Base-by-base conservation (phyloP, 1,140 invertebrate species). In the Drosophila bocki region DNA sequence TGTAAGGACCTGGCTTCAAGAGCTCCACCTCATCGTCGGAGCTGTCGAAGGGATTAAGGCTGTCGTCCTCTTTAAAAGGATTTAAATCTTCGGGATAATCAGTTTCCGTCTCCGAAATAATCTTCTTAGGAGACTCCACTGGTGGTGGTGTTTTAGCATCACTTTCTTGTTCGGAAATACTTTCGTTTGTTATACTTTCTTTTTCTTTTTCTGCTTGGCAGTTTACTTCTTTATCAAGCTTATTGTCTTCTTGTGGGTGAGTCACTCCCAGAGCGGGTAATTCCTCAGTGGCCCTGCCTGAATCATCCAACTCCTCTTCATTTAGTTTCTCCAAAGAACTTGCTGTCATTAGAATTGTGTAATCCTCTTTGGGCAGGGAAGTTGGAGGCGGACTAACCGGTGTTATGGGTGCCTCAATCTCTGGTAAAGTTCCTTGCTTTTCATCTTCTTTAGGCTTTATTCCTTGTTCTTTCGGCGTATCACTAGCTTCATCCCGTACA, bases 1-100 rank as follows among this genome's bases (percentile, higher is more conserved):
- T 39, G 7, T 29, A 22, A 61, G 62, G 57, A 62, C 62, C 33
- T 13, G 15, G 45, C 59, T 91, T 88, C 2, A 81, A 53, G 35
- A 86, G 92, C 50, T 94, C 94, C 26, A 94, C 93, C 56, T 95
- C 94, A 22, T 95, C 94, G 48, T 95, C 94, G 17, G 94, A 94
- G 68, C 93, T 93, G 61, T 94, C 95, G 76, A 96, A 96, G 0
- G 95, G 95, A 94, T 96, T 96, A 2, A 91, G 91, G 91, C 68
- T 93, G 91, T 48, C 53, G 15, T 51, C 32, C 41, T 58, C 22
- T 61, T 50, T 78, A 13, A 58, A 53, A 13, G 62, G 62, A 26
- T 65, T 65, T 6, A 65, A 26, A 5, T 65, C 62, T n/a, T 65
- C 62, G 9, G 62, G 62, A 33, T 64, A 64, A 51, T 65, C 26